These are phyloP conservation scores for Agapornis roseicollis DNA, from an alignment of 2,113 vertebrate species.

Conservation along the genomic window DNA sequence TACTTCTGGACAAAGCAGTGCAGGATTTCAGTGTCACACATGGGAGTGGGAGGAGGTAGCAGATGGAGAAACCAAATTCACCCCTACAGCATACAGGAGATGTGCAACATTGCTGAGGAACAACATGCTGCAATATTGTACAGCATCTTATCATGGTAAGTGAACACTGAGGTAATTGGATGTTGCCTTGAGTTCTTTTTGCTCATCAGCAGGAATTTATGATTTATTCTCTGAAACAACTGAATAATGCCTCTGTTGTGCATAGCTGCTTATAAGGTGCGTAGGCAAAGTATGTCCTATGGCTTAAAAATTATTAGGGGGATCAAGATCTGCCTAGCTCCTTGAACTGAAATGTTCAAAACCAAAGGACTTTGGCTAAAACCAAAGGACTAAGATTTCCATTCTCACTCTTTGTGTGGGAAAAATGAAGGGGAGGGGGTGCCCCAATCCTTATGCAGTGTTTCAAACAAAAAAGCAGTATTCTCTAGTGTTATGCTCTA, in stretches of 20 bases:
- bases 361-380: background rate
- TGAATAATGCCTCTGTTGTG: background rate
- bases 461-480: background rate
- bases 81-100: background rate
- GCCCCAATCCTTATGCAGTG: background rate
- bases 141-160: background rate
- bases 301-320: background rate
- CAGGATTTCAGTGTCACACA: background rate
- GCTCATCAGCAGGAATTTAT: background rate
- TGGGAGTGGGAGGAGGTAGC: background rate
- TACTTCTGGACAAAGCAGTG: background rate
- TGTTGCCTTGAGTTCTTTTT: background rate
- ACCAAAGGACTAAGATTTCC: background rate
- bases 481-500: background rate
- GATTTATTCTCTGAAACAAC: background rate
- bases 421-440: background rate
- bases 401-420: background rate
- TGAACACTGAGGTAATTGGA: background rate
- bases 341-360: background rate
- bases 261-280: background rate
- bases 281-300: background rate
- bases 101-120: accelerated
- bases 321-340: background rate
- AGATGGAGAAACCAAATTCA: background rate
- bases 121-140: background rate